These are phyloP conservation scores for Psittacus erithacus DNA, from an alignment of 2,113 vertebrate genomes.

Conservation along the genomic window DNA sequence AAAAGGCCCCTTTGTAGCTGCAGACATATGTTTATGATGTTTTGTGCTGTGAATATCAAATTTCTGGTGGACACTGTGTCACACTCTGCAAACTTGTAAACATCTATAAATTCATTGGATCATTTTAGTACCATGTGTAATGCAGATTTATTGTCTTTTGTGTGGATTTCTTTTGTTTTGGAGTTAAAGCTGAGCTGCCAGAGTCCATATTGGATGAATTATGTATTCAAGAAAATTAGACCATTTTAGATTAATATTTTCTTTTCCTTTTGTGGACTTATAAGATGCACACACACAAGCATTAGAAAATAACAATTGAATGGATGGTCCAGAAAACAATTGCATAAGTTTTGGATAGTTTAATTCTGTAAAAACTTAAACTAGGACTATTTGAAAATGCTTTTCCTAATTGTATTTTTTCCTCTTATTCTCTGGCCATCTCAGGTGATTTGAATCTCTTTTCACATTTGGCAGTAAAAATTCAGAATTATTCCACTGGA, in stretches of 20 bases:
- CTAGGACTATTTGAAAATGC: neutral
- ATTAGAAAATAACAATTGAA: conserved; percentile 7
- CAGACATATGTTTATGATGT: conserved; percentile 65
- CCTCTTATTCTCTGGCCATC: neutral
- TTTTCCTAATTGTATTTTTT: neutral
- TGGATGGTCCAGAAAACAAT: neutral
- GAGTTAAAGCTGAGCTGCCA: conserved; percentile 34
- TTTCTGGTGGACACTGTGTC: conserved; percentile 66
- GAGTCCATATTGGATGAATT: conserved; percentile 38
- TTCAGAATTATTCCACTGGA: neutral
- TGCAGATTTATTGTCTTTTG: conserved; percentile 68
- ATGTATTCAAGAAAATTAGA: conserved; percentile 44
- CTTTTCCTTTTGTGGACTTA: conserved; percentile 11
- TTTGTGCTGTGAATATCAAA: conserved; percentile 60
- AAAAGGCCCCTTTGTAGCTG: conserved; percentile 56
- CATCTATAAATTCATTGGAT: conserved; percentile 59
- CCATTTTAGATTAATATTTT: conserved; percentile 45
- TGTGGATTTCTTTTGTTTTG: conserved; percentile 64
- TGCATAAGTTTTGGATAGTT: neutral
- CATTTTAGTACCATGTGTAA: conserved; percentile 64
- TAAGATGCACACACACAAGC: neutral
- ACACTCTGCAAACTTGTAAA: conserved; percentile 59
- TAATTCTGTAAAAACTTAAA: neutral
- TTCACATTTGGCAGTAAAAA: neutral
- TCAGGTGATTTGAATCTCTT: neutral